A percentile compares a stretch with the other conserved stretches of the same genome.
These are phyloP conservation scores for Ophiothrix spiculata DNA, from an alignment of 35 echinoderm and acorn worm genomes.

Conservation along the genomic window DNA sequence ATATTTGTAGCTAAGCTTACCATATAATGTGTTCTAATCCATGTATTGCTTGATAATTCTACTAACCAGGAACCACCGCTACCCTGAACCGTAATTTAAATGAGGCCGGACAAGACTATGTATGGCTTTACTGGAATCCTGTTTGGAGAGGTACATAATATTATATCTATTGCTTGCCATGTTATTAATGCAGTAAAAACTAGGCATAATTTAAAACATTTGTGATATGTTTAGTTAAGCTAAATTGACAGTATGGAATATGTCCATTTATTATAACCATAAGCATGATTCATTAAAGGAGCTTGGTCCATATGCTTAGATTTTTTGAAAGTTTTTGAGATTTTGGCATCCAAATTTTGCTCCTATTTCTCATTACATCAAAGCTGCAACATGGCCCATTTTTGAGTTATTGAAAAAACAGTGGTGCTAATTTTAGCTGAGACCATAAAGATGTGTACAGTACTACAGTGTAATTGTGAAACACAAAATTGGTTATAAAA, in stretches of 20 bases:
- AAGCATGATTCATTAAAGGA: not conserved
- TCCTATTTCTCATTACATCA: not conserved
- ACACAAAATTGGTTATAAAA: no score
- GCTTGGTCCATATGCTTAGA: not conserved
- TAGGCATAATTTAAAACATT: not conserved
- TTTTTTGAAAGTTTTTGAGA: not conserved
- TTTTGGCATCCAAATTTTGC: not conserved
- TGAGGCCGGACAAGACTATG: conserved; percentile 38
- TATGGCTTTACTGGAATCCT: conserved; percentile 93
- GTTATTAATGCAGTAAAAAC: not conserved
- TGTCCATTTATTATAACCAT: not conserved
- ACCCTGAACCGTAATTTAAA: conserved; percentile 24
- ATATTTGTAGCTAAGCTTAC: no score
- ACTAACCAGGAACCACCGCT: not conserved
- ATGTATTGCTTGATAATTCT: not conserved
- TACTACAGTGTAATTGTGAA: no score
- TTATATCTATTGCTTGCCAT: not conserved
- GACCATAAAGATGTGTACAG: not conserved
- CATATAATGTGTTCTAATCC: no score
- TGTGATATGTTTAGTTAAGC: no score
- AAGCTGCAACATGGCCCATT: not conserved
- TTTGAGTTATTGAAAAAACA: not conserved
- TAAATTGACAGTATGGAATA: not conserved
- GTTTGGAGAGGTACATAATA: conserved; percentile 84
- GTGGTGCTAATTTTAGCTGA: not conserved